Percentiles rank a stretch among this genome's conserved stretches.
These are phyloP conservation scores for Pogonomyrmex barbatus DNA, from an alignment of 1,140 invertebrate species.

Conservation along the genomic window DNA sequence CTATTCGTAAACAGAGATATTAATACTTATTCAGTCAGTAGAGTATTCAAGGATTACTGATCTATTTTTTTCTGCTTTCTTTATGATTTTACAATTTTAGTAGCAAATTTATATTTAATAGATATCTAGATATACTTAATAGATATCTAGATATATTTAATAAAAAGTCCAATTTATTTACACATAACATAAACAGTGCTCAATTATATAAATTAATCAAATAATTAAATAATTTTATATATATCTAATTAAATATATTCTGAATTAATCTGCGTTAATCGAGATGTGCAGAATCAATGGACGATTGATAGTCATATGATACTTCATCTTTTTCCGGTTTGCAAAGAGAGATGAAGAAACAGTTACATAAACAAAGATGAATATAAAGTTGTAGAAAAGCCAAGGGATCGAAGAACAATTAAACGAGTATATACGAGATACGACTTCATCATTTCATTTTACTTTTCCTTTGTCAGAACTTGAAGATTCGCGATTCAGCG, in stretches of 20 bases:
- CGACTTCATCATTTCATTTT: neutral
- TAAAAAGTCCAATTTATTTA: neutral
- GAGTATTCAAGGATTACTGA: neutral
- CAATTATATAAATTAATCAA: too few relatives aligned
- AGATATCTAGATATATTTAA: neutral
- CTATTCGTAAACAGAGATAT: neutral
- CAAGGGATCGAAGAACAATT: neutral
- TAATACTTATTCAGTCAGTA: neutral
- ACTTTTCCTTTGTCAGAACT: neutral
- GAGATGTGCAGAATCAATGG: neutral
- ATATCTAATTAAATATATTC: too few relatives aligned
- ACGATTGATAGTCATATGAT: neutral
- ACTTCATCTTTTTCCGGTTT: neutral
- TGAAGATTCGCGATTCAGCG: slow-evolving; percentile 37
- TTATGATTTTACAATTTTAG: neutral
- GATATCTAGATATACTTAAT: neutral
- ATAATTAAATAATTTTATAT: too few relatives aligned
- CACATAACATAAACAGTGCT: neutral
- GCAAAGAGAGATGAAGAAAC: neutral
- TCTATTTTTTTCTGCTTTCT: neutral
- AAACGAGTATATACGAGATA: neutral
- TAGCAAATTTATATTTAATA: neutral
- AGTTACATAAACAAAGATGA: neutral
- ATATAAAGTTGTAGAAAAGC: neutral
- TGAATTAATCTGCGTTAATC: neutral